phyloP scores from a whole-genome alignment of 2,113 vertebrate species.

The Misgurnus mizolepis region DNA sequence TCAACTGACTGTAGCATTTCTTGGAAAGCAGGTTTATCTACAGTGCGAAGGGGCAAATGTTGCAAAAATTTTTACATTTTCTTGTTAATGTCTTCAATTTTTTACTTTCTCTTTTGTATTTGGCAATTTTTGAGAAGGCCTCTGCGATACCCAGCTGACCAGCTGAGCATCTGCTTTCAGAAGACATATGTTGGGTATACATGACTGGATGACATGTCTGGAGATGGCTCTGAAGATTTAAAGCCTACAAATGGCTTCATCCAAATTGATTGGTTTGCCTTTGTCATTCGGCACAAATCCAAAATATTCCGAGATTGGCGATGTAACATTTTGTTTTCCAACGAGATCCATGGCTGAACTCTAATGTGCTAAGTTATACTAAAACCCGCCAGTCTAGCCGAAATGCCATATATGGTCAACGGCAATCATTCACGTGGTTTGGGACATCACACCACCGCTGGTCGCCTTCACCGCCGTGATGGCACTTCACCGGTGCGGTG shows the following conservation, averaged over 20 bases:
- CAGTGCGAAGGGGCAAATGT: background rate
- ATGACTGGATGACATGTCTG: background rate
- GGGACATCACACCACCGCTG: no score
- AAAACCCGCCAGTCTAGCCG: background rate
- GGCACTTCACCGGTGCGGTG: no score
- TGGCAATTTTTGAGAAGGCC: no score
- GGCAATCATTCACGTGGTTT: no score
- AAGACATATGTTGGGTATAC: background rate
- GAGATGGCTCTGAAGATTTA: slow-evolving; percentile 7
- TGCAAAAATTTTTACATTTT: no score
- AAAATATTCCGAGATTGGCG: background rate
- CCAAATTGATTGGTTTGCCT: background rate
- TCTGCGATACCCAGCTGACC: no score
- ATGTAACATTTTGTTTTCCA: background rate
- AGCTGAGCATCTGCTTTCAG: background rate
- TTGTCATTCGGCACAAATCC: background rate
- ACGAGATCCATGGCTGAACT: background rate
- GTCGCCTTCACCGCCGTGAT: no score
- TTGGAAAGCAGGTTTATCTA: background rate
- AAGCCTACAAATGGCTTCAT: slow-evolving; percentile 4
- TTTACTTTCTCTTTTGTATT: no score
- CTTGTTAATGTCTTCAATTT: no score
- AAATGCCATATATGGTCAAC: background rate
- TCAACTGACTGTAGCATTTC: background rate
- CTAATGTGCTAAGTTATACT: background rate